These are phyloP conservation scores for Dendrocincla tyrannina DNA, from an alignment of 2,797 vertebrate species.

Conservation along the genomic window DNA sequence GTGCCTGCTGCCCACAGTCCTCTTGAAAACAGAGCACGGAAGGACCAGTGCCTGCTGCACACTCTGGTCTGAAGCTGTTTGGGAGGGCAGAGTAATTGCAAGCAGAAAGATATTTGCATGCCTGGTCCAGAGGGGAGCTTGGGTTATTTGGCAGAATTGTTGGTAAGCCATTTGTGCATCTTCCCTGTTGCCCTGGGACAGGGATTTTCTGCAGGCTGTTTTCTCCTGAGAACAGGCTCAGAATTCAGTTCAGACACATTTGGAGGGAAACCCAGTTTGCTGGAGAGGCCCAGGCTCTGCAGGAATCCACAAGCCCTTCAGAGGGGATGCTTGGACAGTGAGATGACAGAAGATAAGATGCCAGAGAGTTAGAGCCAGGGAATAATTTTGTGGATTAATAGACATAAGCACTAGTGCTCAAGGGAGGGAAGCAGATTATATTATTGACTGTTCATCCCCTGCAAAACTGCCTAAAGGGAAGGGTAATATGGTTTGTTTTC, in stretches of 20 bases:
- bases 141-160: neutral
- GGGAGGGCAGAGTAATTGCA: neutral
- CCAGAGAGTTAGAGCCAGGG: slow-evolving; percentile 23
- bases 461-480: slow-evolving; percentile 12
- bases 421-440: slow-evolving; percentile 5
- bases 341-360: neutral
- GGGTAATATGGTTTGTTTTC: slow-evolving; percentile 17
- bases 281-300: neutral
- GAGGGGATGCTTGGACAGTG: neutral
- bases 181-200: neutral
- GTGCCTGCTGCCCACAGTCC: neutral
- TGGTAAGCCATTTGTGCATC: neutral
- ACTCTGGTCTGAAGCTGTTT: neutral
- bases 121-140: neutral
- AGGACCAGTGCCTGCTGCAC: neutral
- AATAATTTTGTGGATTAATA: slow-evolving; percentile 48
- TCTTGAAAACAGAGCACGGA: neutral
- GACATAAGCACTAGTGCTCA: neutral
- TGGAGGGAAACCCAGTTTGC: neutral
- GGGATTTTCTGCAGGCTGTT: neutral
- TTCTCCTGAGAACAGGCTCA: neutral
- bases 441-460: slow-evolving; percentile 29
- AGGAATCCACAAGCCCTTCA: neutral
- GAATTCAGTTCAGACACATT: neutral
- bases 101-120: neutral